Evolutionary conservation across 2,797 vertebrate species (phyloP).

Genomic region (Macrochelys suwanniensis): DNA sequence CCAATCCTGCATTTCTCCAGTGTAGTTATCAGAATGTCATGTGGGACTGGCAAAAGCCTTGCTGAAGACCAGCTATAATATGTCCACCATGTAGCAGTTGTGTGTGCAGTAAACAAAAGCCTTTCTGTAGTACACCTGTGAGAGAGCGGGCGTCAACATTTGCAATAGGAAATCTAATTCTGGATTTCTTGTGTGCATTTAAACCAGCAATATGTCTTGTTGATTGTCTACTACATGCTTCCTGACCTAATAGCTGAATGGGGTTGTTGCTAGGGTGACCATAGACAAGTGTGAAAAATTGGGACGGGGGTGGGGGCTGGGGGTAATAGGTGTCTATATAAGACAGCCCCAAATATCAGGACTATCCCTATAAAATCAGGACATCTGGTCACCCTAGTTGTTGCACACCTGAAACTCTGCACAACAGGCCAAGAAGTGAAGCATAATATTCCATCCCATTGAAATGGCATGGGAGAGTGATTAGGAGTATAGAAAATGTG

Average conservation of each 20-base stretch:
- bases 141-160: not conserved
- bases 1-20: not conserved
- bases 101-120: not conserved
- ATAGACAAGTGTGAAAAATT: too few species aligned
- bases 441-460: not conserved
- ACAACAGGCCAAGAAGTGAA: not conserved
- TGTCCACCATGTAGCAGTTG: not conserved
- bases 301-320: too few species aligned
- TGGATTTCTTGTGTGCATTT: not conserved
- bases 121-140: not conserved
- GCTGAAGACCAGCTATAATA: not conserved
- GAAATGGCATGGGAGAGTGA: not conserved
- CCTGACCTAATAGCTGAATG: not conserved
- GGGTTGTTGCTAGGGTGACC: too few species aligned
- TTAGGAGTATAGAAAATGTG: not conserved
- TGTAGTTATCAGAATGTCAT: not conserved
- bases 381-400: not conserved
- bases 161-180: not conserved
- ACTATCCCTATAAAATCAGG: too few species aligned
- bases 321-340: too few species aligned
- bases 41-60: not conserved
- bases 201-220: not conserved
- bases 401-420: not conserved
- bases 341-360: too few species aligned
- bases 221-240: not conserved